Evolutionary conservation across 2,888 invertebrate genomes (phyloP).

Genomic region (Perdita meconis): DNA sequence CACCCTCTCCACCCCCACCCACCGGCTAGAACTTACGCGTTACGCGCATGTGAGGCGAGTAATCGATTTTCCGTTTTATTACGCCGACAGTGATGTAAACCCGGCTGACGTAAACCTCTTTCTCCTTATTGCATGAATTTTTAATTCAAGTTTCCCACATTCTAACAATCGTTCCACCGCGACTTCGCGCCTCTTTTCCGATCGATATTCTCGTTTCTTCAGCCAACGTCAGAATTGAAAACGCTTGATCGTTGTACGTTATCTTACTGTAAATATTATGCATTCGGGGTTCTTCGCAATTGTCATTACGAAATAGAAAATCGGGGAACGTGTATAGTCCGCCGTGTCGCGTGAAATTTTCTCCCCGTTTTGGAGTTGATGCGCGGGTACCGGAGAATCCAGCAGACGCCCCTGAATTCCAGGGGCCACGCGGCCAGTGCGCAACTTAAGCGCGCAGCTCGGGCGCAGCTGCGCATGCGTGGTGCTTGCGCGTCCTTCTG

Average conservation of each 20-base stretch:
- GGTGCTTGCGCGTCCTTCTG: conserved; percentile 80
- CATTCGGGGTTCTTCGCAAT: too few relatives aligned
- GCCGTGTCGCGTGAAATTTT: background rate
- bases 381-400: conserved; percentile 47
- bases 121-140: too few relatives aligned
- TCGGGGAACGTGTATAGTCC: background rate
- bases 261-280: too few relatives aligned
- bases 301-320: too few relatives aligned
- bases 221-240: too few relatives aligned
- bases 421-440: conserved; percentile 66
- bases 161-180: too few relatives aligned
- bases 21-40: conserved; percentile 52
- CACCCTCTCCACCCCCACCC: conserved; percentile 12
- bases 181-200: too few relatives aligned
- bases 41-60: conserved; percentile 66
- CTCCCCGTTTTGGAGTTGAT: background rate
- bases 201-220: too few relatives aligned
- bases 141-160: too few relatives aligned
- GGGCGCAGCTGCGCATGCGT: conserved; percentile 74
- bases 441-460: conserved; percentile 69
- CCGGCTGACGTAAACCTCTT: conserved; percentile 58
- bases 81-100: conserved; percentile 57
- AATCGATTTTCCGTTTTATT: conserved; percentile 75
- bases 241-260: too few relatives aligned
- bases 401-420: conserved; percentile 71